Evolutionary conservation across 2,888 invertebrate species (phyloP), one percentile per base, ranked within the genome.

Genomic region (Macaria notata): DNA sequence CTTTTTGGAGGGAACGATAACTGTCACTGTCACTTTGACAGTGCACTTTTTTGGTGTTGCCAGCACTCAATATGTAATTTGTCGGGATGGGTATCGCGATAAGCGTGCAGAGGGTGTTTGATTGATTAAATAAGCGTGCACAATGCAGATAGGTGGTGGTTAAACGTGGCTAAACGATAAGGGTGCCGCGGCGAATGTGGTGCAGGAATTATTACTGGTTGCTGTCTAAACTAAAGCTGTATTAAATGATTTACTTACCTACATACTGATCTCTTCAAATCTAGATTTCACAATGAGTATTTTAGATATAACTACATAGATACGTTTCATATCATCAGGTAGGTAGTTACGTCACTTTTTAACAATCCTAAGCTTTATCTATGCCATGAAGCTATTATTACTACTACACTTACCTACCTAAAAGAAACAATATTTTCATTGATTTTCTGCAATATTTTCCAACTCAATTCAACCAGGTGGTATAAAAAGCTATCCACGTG

Each of bases 121-220:
- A 89, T 89, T 89, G 90, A 89, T 89, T 88, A 84, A 87, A 85
- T 83, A 85, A 85, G 89, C 83, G 88, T 88, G 89, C 82, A 72
- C 75, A 68, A 68, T 73, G 69, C 74, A 76, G 88, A 88, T 89
- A 88, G 80, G 81, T 78, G 76, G 71, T 81, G 78, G 76, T 84
- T 84, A 83, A 76, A 81, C 75, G 79, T 70, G 75, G 77, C 72
- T 70, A 70, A 78, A 78, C 75, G 80, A 82, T 84, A 84, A 78
- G 76, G 74, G 79, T 68, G 71, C 66, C 70, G 74, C 57, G 52
- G 49, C 36, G 47, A 71, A 58, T 66, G 62, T 67, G 57, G 62
- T 64, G 65, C 4, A 36, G 33, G 7, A 36, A 36, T 36, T 4
- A 36, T 36, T 6, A 6, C 33, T 36, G 33, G 4, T 36, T 36